These are phyloP conservation scores for Drosophila ustulata DNA, from an alignment of 2,888 invertebrate species.

Conservation along the genomic window DNA sequence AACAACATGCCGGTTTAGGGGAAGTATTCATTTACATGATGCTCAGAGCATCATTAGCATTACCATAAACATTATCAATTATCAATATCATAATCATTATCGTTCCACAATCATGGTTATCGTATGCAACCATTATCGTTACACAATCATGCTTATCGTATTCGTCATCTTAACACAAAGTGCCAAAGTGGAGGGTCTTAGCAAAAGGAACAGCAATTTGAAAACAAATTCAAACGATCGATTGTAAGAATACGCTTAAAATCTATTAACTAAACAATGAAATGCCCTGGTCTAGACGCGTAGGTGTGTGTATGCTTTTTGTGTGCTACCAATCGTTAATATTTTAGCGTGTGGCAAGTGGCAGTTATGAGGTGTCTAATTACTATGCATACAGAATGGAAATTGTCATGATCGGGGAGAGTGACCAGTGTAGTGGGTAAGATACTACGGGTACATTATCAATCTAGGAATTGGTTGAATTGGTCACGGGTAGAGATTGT, in stretches of 20 bases:
- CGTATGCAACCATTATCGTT: constrained; percentile 28
- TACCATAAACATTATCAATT: constrained; percentile 47
- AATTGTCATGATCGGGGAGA: constrained; percentile 19
- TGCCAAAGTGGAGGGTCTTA: constrained; percentile 57
- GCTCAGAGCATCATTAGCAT: constrained; percentile 69
- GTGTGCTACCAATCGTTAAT: constrained; percentile 28
- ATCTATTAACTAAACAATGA: constrained; percentile 70
- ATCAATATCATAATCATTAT: constrained; percentile 30
- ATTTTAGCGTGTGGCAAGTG: constrained; percentile 63
- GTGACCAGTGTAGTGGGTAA: constrained; percentile 2
- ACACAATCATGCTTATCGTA: constrained; percentile 20
- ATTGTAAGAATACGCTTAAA: constrained; percentile 72
- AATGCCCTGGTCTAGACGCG: constrained; percentile 60
- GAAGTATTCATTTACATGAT: constrained; percentile 60
- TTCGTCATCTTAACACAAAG: constrained; percentile 59
- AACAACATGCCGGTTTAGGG: constrained; percentile 48
- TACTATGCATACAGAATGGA: constrained; percentile 41
- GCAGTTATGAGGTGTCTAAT: constrained; percentile 64
- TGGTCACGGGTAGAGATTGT: constrained; percentile 51
- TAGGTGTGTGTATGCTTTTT: constrained; percentile 11
- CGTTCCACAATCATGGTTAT: constrained; percentile 7
- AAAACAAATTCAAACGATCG: constrained; percentile 63
- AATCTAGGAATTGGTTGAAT: constrained; percentile 27
- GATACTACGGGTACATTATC: constrained; percentile 33
- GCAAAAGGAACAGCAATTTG: constrained; percentile 74